phyloP scores from a whole-genome alignment of 1,140 invertebrate genomes.

The Halesus radiatus region DNA sequence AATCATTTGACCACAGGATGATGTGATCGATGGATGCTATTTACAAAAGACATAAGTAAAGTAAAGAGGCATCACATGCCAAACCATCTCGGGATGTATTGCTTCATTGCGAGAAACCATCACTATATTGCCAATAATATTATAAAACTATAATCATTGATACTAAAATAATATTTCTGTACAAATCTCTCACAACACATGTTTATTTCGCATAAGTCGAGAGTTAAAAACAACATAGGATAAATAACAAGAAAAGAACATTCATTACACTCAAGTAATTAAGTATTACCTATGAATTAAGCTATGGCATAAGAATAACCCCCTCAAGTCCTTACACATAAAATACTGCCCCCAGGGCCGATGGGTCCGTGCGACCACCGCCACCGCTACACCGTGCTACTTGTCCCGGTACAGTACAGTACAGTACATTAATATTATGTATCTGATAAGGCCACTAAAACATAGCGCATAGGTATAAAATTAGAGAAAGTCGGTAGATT shows the following conservation, averaged over 20 bases:
- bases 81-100: slow-evolving; percentile 46
- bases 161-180: slow-evolving; percentile 50
- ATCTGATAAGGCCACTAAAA: slow-evolving; percentile 58
- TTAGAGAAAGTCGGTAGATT: slow-evolving; percentile 56
- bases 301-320: slow-evolving; percentile 48
- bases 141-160: slow-evolving; percentile 44
- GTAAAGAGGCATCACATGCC: slow-evolving; percentile 49
- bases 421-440: neutral
- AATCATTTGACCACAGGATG: slow-evolving; percentile 49
- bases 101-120: slow-evolving; percentile 45
- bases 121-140: slow-evolving; percentile 45
- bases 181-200: slow-evolving; percentile 43
- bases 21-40: slow-evolving; percentile 28
- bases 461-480: slow-evolving; percentile 58
- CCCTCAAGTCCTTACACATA: slow-evolving; percentile 14
- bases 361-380: too few relatives aligned
- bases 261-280: slow-evolving; percentile 19
- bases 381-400: slow-evolving; percentile 3
- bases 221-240: slow-evolving; percentile 41
- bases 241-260: slow-evolving; percentile 42
- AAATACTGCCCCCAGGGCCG: slow-evolving; percentile 8
- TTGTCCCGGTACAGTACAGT: too few relatives aligned
- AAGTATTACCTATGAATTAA: slow-evolving; percentile 34
- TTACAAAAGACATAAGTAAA: slow-evolving; percentile 51
- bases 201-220: slow-evolving; percentile 32